These are phyloP conservation scores for Drosophila longiperda DNA, from an alignment of 2,888 invertebrate genomes.

Conservation along the genomic window DNA sequence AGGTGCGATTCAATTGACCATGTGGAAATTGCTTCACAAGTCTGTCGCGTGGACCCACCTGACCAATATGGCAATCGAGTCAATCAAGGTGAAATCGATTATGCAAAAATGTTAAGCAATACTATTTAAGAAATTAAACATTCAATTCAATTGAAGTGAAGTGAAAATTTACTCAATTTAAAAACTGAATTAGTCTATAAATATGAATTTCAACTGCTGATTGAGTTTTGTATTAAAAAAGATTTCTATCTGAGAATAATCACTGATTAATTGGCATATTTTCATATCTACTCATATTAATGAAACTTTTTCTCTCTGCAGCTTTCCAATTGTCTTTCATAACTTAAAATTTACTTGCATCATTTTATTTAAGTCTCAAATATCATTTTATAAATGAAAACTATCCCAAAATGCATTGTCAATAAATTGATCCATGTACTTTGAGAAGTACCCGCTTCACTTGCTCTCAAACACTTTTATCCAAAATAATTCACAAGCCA, in stretches of 20 bases:
- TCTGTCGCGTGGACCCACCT: not conserved
- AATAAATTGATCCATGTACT: not conserved
- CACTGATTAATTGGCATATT: not conserved
- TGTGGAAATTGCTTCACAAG: constrained; percentile 21
- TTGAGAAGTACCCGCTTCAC: not conserved
- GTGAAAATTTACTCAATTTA: not conserved
- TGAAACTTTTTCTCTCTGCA: not conserved
- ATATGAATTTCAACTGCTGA: not conserved
- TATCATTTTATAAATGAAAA: not conserved
- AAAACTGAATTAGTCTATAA: not conserved
- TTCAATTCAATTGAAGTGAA: not conserved
- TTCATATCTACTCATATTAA: not conserved
- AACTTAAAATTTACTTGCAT: not conserved
- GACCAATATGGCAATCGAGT: constrained; percentile 22
- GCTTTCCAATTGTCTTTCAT: not conserved
- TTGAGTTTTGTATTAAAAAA: not conserved
- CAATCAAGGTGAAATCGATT: not conserved
- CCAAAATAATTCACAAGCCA: not conserved
- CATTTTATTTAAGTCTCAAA: not conserved
- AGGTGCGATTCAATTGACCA: constrained; percentile 67
- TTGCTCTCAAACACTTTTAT: not conserved
- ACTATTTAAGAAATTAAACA: not conserved
- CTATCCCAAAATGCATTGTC: not conserved
- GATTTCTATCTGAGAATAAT: not conserved
- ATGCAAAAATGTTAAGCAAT: not conserved